Evolutionary conservation across 2,797 vertebrate genomes (phyloP).

Genomic region (Channallabes apus): DNA sequence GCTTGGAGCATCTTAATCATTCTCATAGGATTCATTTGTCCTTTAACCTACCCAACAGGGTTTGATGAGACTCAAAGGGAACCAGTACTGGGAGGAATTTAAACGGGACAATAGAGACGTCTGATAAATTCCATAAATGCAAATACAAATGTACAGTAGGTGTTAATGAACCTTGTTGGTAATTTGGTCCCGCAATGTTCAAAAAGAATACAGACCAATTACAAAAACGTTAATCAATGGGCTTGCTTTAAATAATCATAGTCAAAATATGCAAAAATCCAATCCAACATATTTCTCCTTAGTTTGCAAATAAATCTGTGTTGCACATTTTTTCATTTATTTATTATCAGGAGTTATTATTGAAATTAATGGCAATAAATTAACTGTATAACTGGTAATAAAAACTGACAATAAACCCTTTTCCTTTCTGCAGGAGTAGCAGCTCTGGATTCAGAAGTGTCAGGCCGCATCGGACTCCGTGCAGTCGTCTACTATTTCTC

Average conservation of each 20-base stretch:
- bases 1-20: not conserved
- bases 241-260: not conserved
- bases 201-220: not conserved
- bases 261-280: not conserved
- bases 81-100: too few relatives aligned
- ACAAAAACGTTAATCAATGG: not conserved
- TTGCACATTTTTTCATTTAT: not conserved
- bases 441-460: slow-evolving; percentile 91
- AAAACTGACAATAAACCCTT: not conserved
- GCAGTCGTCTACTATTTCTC: slow-evolving; percentile 92
- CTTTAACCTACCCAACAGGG: too few relatives aligned
- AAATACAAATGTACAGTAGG: not conserved
- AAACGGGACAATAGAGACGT: too few relatives aligned
- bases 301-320: not conserved
- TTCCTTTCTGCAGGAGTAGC: slow-evolving; percentile 81
- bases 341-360: not conserved
- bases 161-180: not conserved
- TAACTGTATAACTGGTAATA: too few relatives aligned
- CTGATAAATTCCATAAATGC: too few relatives aligned
- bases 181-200: too few relatives aligned
- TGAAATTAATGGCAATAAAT: not conserved
- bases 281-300: not conserved
- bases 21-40: not conserved
- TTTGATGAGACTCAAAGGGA: too few relatives aligned
- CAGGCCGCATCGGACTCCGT: slow-evolving; percentile 91